Evolutionary conservation across 2,888 invertebrate genomes (phyloP).

Genomic region (Celastrina argiolus): DNA sequence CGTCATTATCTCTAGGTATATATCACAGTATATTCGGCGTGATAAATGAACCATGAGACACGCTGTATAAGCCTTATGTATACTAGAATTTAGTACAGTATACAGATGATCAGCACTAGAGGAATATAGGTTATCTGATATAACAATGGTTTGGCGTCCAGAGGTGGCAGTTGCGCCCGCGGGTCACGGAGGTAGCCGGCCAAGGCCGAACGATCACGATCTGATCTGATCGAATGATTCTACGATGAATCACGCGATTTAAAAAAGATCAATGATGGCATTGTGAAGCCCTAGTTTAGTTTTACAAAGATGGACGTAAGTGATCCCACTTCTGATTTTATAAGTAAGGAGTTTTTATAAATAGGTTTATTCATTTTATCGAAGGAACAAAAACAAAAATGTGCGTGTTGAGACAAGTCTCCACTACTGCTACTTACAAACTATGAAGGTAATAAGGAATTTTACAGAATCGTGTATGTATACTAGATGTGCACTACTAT

Average conservation of each 20-base stretch:
- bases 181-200: slow-evolving; percentile 26
- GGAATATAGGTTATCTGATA: background rate
- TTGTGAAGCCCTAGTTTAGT: background rate
- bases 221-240: slow-evolving; percentile 31
- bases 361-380: background rate
- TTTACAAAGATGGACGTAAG: background rate
- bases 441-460: too few relatives aligned
- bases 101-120: background rate
- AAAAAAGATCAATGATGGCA: slow-evolving; percentile 4
- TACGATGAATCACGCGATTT: slow-evolving; percentile 34
- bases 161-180: slow-evolving; percentile 10
- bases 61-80: too few relatives aligned
- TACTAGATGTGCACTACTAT: too few relatives aligned
- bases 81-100: too few relatives aligned
- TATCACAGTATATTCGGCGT: too few relatives aligned
- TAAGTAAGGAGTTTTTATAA: background rate
- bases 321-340: slow-evolving; percentile 2
- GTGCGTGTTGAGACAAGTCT: too few relatives aligned
- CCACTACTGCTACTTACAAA: too few relatives aligned
- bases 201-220: slow-evolving; percentile 38
- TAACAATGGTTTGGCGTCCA: background rate
- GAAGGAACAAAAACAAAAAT: too few relatives aligned
- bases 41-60: too few relatives aligned
- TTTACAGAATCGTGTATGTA: too few relatives aligned
- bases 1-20: too few relatives aligned